These are phyloP conservation scores for Bergia sp. DNA, from an alignment of 92 coral and sea anemone genomes.

Conservation along the genomic window DNA sequence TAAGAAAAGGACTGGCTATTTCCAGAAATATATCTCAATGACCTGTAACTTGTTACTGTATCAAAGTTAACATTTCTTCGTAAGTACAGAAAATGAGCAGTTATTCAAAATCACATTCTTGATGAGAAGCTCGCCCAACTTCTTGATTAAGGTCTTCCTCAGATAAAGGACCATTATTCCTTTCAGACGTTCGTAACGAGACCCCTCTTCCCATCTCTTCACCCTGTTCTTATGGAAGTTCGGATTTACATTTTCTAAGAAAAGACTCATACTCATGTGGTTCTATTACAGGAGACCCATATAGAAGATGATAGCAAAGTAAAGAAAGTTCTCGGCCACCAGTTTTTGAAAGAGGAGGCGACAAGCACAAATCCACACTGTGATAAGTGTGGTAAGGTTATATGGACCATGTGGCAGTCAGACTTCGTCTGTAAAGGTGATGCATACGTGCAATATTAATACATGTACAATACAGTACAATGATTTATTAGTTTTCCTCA, in stretches of 20 bases:
- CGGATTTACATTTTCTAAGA: background rate
- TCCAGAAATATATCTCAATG: no score
- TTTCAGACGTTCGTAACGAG: background rate
- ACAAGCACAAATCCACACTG: constrained; percentile 64
- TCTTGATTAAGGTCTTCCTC: background rate
- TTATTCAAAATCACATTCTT: no score
- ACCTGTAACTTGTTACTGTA: no score
- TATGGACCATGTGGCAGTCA: constrained; percentile 97
- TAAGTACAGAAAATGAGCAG: no score
- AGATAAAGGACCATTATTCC: background rate
- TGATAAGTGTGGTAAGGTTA: constrained; percentile 91
- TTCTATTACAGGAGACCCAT: constrained; percentile 61
- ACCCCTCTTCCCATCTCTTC: background rate
- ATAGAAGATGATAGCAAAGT: constrained; percentile 52
- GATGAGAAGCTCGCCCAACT: no score
- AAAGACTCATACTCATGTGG: background rate
- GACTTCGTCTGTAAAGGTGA: constrained; percentile 87
- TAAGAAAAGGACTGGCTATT: no score
- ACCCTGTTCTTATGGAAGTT: no score
- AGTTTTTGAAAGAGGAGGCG: constrained; percentile 72
- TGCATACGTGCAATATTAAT: background rate
- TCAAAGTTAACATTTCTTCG: no score
- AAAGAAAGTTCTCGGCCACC: constrained; percentile 86
- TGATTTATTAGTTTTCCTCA: no score
- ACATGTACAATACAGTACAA: no score